Base-by-base conservation (phyloP, 1,140 invertebrate species). In the Solen grandis region DNA sequence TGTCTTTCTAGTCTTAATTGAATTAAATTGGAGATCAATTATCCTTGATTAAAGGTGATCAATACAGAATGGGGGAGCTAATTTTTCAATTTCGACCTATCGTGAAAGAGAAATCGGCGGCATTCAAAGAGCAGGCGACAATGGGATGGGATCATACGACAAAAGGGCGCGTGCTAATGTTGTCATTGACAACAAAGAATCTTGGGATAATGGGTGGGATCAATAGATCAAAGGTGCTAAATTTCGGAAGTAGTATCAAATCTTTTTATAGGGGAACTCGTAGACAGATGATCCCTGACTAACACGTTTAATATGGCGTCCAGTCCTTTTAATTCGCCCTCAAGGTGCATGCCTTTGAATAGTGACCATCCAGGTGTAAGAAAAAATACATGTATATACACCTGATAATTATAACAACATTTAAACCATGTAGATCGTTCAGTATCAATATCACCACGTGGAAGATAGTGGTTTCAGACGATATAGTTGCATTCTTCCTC, bases 111-210 rank as follows among this genome's bases (percentile, higher is more conserved):
- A 57, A 27, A 4, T 38, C 5, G 38, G 35, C 50, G 50, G 36
- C 60, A 50, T 33, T 29, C 66, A 55, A 55, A 46, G 36, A 19
- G 38, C 60, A 65, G 62, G 57, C 74, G 74, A 76, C 74, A 76
- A 62, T 36, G 36, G 29, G 62, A 54, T 31, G 74, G 16, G 38
- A 76, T 31, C 25, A n/a, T 29, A 41, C 38, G 41, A 76, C 74
- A 76, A 76, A 76, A 76, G 59, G 50, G 50, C 74, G 74, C 74
- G 74, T 76, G 74, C 74, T 76, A 76, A 76, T 76, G 74, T 66
- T 76, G 52, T 76, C 74, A 35, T 66, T 76, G 50, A 66, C n/a
- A 36, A 76, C 74, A 76, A 76, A 27, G 41, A 63, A 27, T 55
- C 35, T 33, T 76, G 16, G n/a, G 54, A 66, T 27, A 55, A 54